Evolutionary conservation across 2,797 vertebrate genomes (phyloP), one percentile per base, ranked within the genome.

Genomic region (Galaxias olidus): DNA sequence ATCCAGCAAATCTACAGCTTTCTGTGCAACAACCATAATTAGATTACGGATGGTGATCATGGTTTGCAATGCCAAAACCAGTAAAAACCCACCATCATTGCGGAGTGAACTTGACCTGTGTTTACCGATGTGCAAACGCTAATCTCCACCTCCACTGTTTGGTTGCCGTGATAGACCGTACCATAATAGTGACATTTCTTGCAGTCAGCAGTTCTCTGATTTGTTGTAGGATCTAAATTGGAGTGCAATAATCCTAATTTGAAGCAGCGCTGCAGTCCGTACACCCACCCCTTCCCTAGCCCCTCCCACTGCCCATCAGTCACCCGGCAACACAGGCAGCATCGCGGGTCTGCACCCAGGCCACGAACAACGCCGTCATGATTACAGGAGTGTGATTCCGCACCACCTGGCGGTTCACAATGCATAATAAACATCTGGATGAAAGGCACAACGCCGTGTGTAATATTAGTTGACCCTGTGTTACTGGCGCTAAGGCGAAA

Each of bases 401-500:
- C 64, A 78, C 86, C 85, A 81, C 71, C 73, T 81, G 50, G 67
- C 72, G 72, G 69, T 87, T 90, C 87, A 86, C 89, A 90, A 87
- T 84, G 82, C 79, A 84, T 81, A 80, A 90, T 84, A 89, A 87
- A 89, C 88, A 87, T 80, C 73, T 64, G 80, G 67, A 84, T 78
- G 83, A 81, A 86, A 80, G 69, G 80, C 89, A 88, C 84, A 88
- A 88, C 87, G 87, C 83, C 71, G 72, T 78, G 80, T 88, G 82
- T 86, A 86, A 90, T 87, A 89, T 84, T 78, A 83, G 84, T 74
- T 88, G 89, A 89, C 86, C 86, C 73, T 15, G 10, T 83, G 82
- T 90, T 89, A 90, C 91, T 87, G 87, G 84, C 80, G 75, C 76
- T 85, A 82, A 88, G 84, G 90, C n/a, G n/a, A 85, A 84, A 89